phyloP scores from a whole-genome alignment of 2,888 invertebrate genomes.

The Neria commutata region DNA sequence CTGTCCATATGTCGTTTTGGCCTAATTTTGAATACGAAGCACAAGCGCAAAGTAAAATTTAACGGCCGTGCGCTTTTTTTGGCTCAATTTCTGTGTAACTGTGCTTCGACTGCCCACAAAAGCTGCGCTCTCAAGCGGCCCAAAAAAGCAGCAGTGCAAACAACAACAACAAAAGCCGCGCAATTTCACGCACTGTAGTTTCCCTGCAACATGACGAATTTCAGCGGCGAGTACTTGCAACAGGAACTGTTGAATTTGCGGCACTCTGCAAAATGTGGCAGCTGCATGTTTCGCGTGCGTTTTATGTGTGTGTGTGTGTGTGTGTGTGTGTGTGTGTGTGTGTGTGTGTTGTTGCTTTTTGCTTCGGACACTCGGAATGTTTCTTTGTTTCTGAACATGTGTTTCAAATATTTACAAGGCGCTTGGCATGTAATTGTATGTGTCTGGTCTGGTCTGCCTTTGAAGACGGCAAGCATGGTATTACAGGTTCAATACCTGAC shows the following conservation, averaged over 20 bases:
- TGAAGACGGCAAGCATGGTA: no score
- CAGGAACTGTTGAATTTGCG: background rate
- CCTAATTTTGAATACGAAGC: background rate
- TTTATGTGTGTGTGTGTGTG: background rate
- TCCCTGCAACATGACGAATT: conserved; percentile 1
- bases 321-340: conserved; percentile 3
- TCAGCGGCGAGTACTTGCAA: background rate
- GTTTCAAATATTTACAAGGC: no score
- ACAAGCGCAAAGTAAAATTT: background rate
- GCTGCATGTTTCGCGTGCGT: conserved; percentile 33
- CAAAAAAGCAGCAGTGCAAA: no score
- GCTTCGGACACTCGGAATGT: no score
- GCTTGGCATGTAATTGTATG: no score
- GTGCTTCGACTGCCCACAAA: no score
- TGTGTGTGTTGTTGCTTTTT: background rate
- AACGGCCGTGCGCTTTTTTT: background rate
- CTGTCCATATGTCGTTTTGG: background rate
- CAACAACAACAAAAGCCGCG: background rate
- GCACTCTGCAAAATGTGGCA: background rate
- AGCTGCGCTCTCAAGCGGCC: no score
- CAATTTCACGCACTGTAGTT: background rate
- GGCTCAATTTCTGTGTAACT: background rate
- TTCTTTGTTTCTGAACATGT: no score
- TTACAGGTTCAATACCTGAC: no score
- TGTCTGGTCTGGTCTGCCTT: no score